These are phyloP conservation scores for Rapana venosa DNA, from an alignment of 2,888 invertebrate species.

Conservation along the genomic window DNA sequence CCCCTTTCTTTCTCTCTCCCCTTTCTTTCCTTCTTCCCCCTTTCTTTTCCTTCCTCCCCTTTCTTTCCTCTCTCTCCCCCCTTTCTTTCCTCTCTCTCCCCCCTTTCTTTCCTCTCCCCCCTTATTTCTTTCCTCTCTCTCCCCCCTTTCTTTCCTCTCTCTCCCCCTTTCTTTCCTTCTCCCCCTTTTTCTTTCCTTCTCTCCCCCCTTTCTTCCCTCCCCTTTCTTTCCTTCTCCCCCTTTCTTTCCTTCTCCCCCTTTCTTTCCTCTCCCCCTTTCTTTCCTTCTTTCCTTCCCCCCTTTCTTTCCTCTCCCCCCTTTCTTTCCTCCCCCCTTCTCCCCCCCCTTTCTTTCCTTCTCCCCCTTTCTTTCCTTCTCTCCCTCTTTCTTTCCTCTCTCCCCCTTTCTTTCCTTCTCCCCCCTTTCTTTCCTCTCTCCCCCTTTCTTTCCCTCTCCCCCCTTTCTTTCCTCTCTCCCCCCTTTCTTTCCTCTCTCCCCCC, in stretches of 20 bases:
- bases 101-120: background rate
- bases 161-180: background rate
- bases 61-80: background rate
- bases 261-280: too few species aligned
- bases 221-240: background rate
- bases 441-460: too few species aligned
- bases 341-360: too few species aligned
- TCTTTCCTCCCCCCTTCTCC: too few species aligned
- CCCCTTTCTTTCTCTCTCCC: background rate
- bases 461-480: too few species aligned
- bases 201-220: background rate
- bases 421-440: too few species aligned
- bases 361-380: too few species aligned
- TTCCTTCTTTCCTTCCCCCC: too few species aligned
- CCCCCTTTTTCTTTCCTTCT: background rate
- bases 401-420: too few species aligned
- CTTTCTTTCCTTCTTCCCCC: background rate
- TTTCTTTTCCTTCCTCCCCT: background rate
- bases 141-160: background rate
- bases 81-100: background rate
- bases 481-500: too few species aligned
- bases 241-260: background rate
- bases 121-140: background rate
- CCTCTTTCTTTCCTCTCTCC: too few species aligned
- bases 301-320: too few species aligned